Evolutionary conservation across 2,888 invertebrate genomes (phyloP).

Genomic region (Seira ritae): DNA sequence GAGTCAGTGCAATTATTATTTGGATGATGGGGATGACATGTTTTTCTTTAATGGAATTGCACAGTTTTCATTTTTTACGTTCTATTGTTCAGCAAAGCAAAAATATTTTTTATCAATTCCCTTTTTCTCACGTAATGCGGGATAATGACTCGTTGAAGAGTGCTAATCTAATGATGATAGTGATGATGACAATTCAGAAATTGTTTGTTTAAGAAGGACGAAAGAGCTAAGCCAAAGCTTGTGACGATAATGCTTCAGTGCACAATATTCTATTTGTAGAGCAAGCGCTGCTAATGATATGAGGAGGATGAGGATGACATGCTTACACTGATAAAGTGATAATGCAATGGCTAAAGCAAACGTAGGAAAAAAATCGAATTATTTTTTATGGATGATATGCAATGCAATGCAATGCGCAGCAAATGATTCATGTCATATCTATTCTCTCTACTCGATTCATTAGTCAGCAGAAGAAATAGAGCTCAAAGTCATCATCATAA

Average conservation of each 20-base stretch:
- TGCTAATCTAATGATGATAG: background rate
- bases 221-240: too few species aligned
- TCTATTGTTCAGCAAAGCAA: background rate
- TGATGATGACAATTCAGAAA: background rate
- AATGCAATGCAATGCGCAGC: background rate
- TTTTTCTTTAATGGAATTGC: background rate
- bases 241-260: background rate
- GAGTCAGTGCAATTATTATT: too few species aligned
- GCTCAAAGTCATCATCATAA: background rate
- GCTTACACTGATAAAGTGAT: background rate
- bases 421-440: conserved; percentile 50
- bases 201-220: background rate
- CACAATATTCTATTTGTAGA: background rate
- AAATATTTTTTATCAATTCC: conserved; percentile 1
- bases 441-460: conserved; percentile 26
- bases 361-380: too few species aligned
- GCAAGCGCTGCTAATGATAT: background rate
- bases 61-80: background rate
- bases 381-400: background rate
- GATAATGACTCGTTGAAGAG: background rate
- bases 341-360: background rate
- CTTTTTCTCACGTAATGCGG: background rate
- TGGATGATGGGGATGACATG: too few species aligned
- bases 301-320: background rate
- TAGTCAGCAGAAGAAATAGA: conserved; percentile 25